These are phyloP conservation scores for Hanleya hanleyi DNA, from an alignment of 2,888 invertebrate genomes.

Conservation along the genomic window DNA sequence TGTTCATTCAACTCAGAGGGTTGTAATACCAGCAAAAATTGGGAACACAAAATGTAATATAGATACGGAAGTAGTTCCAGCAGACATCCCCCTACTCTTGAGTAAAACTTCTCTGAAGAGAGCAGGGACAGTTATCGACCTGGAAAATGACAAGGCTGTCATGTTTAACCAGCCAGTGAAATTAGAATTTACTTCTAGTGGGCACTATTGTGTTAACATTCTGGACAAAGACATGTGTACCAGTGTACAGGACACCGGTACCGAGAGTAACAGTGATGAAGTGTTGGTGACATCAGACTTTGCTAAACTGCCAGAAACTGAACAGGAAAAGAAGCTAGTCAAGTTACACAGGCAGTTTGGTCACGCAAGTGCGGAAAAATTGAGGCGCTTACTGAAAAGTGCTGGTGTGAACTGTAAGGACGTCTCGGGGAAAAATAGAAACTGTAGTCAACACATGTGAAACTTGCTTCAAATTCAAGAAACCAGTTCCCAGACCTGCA, in stretches of 20 bases:
- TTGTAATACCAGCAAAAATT: constrained; percentile 15
- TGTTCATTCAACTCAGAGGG: not conserved
- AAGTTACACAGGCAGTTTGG: constrained; percentile 43
- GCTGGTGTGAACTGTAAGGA: constrained; percentile 11
- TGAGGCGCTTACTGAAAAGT: constrained; percentile 30
- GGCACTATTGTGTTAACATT: constrained; percentile 25
- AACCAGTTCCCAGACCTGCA: constrained; percentile 15
- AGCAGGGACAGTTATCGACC: constrained; percentile 13
- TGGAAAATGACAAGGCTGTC: constrained; percentile 7
- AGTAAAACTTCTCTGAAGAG: constrained; percentile 23
- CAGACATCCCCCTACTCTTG: constrained; percentile 17
- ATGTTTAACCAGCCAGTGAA: constrained; percentile 21
- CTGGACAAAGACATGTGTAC: too few relatives aligned
- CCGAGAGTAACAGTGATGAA: too few relatives aligned
- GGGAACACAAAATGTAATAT: constrained; percentile 14
- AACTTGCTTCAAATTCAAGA: constrained; percentile 16
- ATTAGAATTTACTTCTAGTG: constrained; percentile 19
- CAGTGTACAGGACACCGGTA: too few relatives aligned
- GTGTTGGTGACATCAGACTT: too few relatives aligned
- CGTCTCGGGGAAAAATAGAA: not conserved
- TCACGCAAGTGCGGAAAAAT: constrained; percentile 34
- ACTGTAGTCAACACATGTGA: constrained; percentile 1
- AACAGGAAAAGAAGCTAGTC: constrained; percentile 7
- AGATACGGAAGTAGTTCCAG: constrained; percentile 16
- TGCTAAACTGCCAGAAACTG: too few relatives aligned